Percentiles rank a stretch among this genome's conserved stretches.
phyloP scores from a whole-genome alignment of 2,797 vertebrate species.

The Heteromormyrus szaboi region DNA sequence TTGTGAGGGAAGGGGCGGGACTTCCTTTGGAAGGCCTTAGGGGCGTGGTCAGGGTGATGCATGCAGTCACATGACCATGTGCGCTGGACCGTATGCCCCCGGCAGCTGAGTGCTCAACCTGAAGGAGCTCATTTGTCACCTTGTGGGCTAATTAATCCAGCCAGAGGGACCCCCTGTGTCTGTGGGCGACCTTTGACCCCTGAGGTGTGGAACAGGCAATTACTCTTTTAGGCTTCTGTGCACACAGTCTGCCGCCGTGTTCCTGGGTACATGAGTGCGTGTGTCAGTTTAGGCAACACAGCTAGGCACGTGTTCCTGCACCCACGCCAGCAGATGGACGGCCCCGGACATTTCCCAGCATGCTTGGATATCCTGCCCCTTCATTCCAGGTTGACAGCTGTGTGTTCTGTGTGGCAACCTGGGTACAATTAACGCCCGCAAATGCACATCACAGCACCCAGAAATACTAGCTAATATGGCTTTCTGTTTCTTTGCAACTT shows the following conservation, averaged over 20 bases:
- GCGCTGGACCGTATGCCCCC: not conserved
- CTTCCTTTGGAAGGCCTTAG: not conserved
- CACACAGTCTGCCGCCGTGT: not conserved
- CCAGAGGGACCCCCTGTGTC: slow-evolving; percentile 41
- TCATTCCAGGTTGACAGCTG: not conserved
- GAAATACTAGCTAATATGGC: not conserved
- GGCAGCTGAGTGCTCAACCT: not conserved
- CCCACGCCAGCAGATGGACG: not conserved
- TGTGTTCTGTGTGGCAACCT: not conserved
- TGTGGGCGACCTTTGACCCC: slow-evolving; percentile 49
- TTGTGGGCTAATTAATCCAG: slow-evolving; percentile 40
- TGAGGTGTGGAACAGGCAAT: slow-evolving; percentile 47
- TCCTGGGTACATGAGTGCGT: not conserved
- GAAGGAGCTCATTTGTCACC: slow-evolving; percentile 37
- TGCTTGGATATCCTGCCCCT: no score
- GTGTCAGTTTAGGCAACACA: slow-evolving; percentile 13
- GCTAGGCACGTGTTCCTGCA: not conserved
- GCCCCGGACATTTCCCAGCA: not conserved
- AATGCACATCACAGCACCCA: not conserved
- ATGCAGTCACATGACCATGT: not conserved
- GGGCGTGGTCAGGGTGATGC: not conserved
- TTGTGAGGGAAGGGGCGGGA: not conserved
- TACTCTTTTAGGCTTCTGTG: slow-evolving; percentile 49
- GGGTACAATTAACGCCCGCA: not conserved
- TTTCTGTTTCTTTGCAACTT: not conserved